Conservation (phyloP, 2,113 vertebrate species). For the Lutjanus erythropterus region DNA sequence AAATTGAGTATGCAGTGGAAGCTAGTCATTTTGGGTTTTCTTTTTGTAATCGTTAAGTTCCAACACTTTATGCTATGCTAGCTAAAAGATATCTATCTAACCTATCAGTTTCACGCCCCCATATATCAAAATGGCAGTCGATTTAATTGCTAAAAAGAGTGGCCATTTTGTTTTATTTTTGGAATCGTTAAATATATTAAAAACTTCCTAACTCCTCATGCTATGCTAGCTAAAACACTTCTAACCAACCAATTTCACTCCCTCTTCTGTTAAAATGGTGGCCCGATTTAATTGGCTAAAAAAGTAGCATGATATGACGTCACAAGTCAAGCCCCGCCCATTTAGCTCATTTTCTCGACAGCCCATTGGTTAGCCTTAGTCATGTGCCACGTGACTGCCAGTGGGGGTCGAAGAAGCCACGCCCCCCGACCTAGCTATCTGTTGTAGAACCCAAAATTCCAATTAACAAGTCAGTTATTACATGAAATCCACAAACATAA, state of each 20-base stretch:
- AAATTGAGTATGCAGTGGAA: not conserved
- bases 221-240: constrained; percentile 51
- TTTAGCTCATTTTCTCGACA: constrained; percentile 83
- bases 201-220: not conserved
- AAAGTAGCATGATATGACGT: constrained; percentile 84
- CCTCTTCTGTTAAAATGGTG: constrained; percentile 39
- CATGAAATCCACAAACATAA: constrained; percentile 12
- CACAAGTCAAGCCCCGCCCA: constrained; percentile 68
- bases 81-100: constrained; percentile 22
- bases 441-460: not conserved
- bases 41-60: not conserved
- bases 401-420: constrained; percentile 54
- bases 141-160: constrained; percentile 73
- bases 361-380: constrained; percentile 61
- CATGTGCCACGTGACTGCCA: constrained; percentile 68
- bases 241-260: not conserved
- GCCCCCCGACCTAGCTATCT: constrained; percentile 71
- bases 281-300: constrained; percentile 67
- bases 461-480: constrained; percentile 14
- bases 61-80: constrained; percentile 39
- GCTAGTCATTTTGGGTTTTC: constrained; percentile 24
- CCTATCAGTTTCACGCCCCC: not conserved
- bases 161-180: not conserved
- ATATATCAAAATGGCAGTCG: constrained; percentile 34
- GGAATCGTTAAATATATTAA: not conserved